These are phyloP conservation scores for Hippocampus kuda DNA, from an alignment of 2,797 vertebrate species.

Conservation along the genomic window DNA sequence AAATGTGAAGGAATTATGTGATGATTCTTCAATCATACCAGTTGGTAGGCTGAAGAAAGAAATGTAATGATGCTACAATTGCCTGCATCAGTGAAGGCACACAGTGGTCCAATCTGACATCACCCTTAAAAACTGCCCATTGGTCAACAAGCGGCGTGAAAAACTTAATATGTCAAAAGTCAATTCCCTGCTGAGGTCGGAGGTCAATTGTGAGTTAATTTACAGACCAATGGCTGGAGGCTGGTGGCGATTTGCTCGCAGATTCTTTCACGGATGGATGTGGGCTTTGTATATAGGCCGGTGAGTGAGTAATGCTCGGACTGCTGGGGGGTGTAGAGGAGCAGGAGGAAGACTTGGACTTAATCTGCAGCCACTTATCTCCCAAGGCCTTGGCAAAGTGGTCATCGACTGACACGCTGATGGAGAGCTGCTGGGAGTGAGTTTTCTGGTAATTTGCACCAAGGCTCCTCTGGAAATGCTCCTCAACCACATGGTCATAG, in stretches of 20 bases:
- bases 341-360: constrained; percentile 62
- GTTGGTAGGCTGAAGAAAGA: constrained; percentile 37
- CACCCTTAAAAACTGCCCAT: constrained; percentile 22
- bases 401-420: constrained; percentile 72
- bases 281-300: constrained; percentile 55
- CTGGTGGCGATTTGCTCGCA: constrained; percentile 42
- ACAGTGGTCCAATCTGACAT: constrained; percentile 11
- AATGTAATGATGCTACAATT: constrained; percentile 48
- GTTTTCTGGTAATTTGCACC: constrained; percentile 61
- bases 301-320: constrained; percentile 62
- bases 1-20: constrained; percentile 59
- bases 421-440: constrained; percentile 58
- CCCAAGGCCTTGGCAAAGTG: constrained; percentile 76
- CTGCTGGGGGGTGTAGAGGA: constrained; percentile 70
- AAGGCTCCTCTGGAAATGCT: constrained; percentile 74
- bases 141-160: constrained; percentile 30
- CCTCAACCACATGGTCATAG: constrained; percentile 68
- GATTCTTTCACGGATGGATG: constrained; percentile 52
- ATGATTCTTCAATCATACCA: constrained; percentile 30
- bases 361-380: constrained; percentile 71
- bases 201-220: constrained; percentile 42
- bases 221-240: constrained; percentile 53
- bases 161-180: constrained; percentile 47
- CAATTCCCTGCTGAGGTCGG: constrained; percentile 15
- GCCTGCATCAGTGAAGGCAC: constrained; percentile 30